Percentiles rank a stretch among this genome's conserved stretches.
Evolutionary conservation across 2,113 vertebrate genomes (phyloP).

Genomic region (Lanius ludovicianus): DNA sequence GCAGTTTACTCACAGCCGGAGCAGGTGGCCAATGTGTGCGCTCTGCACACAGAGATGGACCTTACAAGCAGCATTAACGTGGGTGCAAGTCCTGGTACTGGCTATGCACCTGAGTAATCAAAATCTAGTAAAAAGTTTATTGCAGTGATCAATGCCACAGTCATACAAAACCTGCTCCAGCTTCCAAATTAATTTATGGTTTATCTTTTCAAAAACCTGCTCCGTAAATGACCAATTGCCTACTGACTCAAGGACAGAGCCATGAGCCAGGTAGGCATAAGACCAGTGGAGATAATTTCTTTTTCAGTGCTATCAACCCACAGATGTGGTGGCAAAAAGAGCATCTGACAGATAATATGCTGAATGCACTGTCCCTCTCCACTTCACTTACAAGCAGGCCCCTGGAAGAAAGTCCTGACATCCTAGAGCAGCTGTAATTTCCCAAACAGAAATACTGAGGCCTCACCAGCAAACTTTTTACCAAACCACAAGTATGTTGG

Average conservation of each 20-base stretch:
- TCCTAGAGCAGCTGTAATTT: background rate
- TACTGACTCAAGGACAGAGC: background rate
- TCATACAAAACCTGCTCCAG: background rate
- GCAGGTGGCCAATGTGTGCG: rapidly evolving
- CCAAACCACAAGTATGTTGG: background rate
- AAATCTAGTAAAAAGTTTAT: background rate
- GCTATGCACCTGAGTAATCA: background rate
- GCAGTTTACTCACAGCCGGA: background rate
- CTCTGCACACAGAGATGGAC: background rate
- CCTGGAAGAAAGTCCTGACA: background rate
- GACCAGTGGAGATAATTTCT: background rate
- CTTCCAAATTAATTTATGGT: background rate
- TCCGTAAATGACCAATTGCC: rapidly evolving
- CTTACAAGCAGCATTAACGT: background rate
- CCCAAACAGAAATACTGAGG: background rate
- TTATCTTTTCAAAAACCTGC: background rate
- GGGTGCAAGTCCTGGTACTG: background rate
- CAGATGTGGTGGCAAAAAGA: background rate
- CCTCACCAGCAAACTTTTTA: background rate
- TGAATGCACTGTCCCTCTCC: rapidly evolving
- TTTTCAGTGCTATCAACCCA: background rate
- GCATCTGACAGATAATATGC: background rate
- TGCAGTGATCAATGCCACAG: background rate
- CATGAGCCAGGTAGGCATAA: background rate
- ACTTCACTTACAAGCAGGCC: background rate